A percentile compares a stretch with the other conserved stretches of the same genome.
phyloP scores from a whole-genome alignment of 2,888 invertebrate species.

The Dynastes tityus region DNA sequence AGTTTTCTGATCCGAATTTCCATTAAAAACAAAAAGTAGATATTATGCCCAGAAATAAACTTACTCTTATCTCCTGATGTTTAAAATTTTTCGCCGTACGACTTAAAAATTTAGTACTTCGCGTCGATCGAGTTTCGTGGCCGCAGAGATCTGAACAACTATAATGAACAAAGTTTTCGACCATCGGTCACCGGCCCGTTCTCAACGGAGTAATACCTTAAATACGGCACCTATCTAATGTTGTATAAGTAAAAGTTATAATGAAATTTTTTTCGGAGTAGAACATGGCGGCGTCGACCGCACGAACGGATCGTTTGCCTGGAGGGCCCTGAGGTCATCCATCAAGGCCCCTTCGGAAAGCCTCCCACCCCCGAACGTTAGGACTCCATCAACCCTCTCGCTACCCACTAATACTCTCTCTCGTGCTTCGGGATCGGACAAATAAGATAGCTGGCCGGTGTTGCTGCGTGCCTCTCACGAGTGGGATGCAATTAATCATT shows the following conservation, averaged over 20 bases:
- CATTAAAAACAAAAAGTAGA: neutral
- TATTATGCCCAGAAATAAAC: neutral
- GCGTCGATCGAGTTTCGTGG: conserved; percentile 10
- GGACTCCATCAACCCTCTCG: conserved; percentile 45
- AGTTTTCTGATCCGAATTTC: conserved; percentile 10
- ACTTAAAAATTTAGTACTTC: conserved; percentile 41
- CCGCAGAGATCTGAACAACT: conserved; percentile 34
- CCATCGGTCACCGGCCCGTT: conserved; percentile 45
- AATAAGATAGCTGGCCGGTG: conserved; percentile 48
- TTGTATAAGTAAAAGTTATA: conserved; percentile 58
- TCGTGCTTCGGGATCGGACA: conserved; percentile 51
- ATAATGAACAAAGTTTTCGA: conserved; percentile 49
- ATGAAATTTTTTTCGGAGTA: conserved; percentile 59
- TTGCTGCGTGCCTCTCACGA: conserved; percentile 49
- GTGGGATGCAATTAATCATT: conserved; percentile 51
- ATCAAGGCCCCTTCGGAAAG: conserved; percentile 67
- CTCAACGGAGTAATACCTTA: conserved; percentile 63
- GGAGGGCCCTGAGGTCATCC: conserved; percentile 69
- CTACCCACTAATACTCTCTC: conserved; percentile 45
- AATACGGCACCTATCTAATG: conserved; percentile 52
- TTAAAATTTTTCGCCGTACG: neutral
- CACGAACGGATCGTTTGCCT: conserved; percentile 54
- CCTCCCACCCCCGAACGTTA: conserved; percentile 51
- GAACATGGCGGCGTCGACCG: conserved; percentile 52
- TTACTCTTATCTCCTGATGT: neutral